phyloP scores from a whole-genome alignment of 2,888 invertebrate species.

The Lordiphosa fenestrarum region DNA sequence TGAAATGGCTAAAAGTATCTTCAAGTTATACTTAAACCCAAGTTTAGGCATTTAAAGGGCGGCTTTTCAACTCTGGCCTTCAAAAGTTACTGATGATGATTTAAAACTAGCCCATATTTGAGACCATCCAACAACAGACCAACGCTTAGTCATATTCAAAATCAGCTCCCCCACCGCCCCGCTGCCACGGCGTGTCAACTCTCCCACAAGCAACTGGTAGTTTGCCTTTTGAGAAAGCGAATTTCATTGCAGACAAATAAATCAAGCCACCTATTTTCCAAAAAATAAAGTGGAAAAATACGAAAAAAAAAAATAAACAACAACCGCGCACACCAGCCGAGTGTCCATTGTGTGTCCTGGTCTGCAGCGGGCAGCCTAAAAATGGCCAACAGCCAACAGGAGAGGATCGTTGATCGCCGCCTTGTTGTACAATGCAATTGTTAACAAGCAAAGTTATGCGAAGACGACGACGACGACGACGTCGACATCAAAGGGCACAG shows the following conservation, averaged over 20 bases:
- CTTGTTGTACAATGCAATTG: constrained; percentile 76
- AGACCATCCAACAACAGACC: constrained; percentile 14
- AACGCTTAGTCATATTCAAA: constrained; percentile 57
- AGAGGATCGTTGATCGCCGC: constrained; percentile 50
- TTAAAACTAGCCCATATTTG: too few species aligned
- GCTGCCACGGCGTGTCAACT: neutral
- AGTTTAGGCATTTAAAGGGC: too few species aligned
- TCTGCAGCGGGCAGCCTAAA: constrained; percentile 46
- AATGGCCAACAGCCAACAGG: constrained; percentile 59
- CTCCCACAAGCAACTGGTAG: constrained; percentile 47
- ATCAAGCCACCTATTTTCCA: constrained; percentile 75
- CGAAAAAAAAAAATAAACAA: neutral
- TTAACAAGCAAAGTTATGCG: constrained; percentile 76
- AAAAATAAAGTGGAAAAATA: constrained; percentile 26
- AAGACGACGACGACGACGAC: constrained; percentile 42
- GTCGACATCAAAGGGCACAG: constrained; percentile 41
- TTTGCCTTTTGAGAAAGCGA: constrained; percentile 70
- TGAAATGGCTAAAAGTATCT: too few species aligned
- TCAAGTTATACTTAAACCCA: too few species aligned
- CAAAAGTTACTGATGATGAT: too few species aligned
- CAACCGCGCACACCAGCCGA: constrained; percentile 11
- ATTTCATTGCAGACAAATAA: constrained; percentile 74
- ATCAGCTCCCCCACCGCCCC: neutral
- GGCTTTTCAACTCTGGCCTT: too few species aligned
- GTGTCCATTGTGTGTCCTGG: constrained; percentile 66